These are phyloP conservation scores for Coelinius sp. DNA, from an alignment of 2,888 invertebrate genomes.

Conservation along the genomic window DNA sequence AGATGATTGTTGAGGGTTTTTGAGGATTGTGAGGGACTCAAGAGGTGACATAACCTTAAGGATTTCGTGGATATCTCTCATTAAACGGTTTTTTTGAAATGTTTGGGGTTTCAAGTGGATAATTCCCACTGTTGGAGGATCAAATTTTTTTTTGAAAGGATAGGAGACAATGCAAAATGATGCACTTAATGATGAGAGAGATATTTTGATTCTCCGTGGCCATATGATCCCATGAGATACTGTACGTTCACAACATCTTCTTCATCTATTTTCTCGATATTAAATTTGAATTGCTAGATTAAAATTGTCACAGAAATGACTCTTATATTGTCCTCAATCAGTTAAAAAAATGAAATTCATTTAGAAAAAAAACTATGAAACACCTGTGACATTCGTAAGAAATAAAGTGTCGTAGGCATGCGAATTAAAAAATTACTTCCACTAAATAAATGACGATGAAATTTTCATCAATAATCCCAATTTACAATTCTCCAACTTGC, in stretches of 20 bases:
- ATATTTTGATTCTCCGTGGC: too few species aligned
- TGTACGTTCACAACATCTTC: too few species aligned
- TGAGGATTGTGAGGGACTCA: not conserved
- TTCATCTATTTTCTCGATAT: not conserved
- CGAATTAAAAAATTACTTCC: constrained; percentile 10
- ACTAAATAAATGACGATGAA: not conserved
- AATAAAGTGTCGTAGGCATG: not conserved
- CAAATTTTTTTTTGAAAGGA: too few species aligned
- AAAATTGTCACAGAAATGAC: not conserved
- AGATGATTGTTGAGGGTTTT: not conserved
- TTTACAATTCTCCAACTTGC: constrained; percentile 8
- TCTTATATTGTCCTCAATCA: not conserved
- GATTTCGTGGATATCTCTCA: not conserved
- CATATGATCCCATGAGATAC: too few species aligned
- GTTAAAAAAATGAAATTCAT: not conserved
- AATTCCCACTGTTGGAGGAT: too few species aligned
- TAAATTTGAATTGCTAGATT: not conserved
- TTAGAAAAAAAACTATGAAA: not conserved
- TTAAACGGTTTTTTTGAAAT: too few species aligned
- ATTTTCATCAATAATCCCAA: not conserved
- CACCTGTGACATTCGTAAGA: not conserved
- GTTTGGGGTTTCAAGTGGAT: too few species aligned
- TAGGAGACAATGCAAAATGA: too few species aligned
- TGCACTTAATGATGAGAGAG: too few species aligned
- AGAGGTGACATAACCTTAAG: not conserved